These are phyloP conservation scores for Perizoma flavofasciatum DNA, from an alignment of 2,888 invertebrate species.

Conservation along the genomic window DNA sequence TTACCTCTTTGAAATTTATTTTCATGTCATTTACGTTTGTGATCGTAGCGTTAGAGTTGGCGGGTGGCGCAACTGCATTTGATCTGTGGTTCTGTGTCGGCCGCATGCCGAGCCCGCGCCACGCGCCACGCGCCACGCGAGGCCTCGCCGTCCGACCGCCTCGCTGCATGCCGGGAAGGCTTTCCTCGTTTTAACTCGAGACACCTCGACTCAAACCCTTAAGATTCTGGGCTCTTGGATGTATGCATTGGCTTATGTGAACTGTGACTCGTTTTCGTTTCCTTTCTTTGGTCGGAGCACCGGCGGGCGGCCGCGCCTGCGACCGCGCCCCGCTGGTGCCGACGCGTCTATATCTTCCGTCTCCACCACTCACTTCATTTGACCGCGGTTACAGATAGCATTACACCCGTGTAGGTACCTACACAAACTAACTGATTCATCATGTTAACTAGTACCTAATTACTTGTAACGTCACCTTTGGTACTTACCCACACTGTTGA, in stretches of 20 bases:
- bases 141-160: slow-evolving; percentile 67
- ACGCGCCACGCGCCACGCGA: slow-evolving; percentile 19
- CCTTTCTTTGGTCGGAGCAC: slow-evolving; percentile 79
- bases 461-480: not conserved
- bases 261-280: slow-evolving; percentile 84
- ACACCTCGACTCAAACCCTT: slow-evolving; percentile 82
- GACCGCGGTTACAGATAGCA: slow-evolving; percentile 49
- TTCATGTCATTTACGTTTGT: slow-evolving; percentile 79
- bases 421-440: slow-evolving; percentile 31
- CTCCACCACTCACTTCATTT: slow-evolving; percentile 46
- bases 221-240: slow-evolving; percentile 84
- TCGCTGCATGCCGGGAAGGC: slow-evolving; percentile 81
- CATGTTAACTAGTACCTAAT: not conserved
- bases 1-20: slow-evolving; percentile 58
- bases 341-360: slow-evolving; percentile 78
- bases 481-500: slow-evolving; percentile 6
- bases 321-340: slow-evolving; percentile 69
- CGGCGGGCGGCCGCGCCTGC: slow-evolving; percentile 60
- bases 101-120: slow-evolving; percentile 47
- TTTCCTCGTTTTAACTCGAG: slow-evolving; percentile 79
- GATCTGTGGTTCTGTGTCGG: slow-evolving; percentile 83
- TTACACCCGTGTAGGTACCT: slow-evolving; percentile 43
- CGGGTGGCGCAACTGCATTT: slow-evolving; percentile 82
- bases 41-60: slow-evolving; percentile 80
- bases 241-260: slow-evolving; percentile 84